Evolutionary conservation across 1,140 invertebrate genomes (phyloP), one percentile per base, ranked within the genome.

Genomic region (Drosophila repletoides): DNA sequence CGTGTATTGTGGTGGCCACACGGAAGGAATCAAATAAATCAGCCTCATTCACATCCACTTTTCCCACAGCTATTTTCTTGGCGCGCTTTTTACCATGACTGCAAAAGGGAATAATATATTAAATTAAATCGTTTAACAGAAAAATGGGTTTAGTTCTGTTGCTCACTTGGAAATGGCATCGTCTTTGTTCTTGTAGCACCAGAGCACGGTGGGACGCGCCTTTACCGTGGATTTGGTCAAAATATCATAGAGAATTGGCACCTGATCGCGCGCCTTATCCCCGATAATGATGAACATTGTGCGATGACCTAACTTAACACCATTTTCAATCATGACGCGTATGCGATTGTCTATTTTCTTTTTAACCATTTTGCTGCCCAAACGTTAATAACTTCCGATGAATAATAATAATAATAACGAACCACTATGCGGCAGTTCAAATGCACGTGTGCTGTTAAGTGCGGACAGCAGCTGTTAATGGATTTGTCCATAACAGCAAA

Each of bases 101-200:
- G 66, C 17, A 48, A 91, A 91, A 63, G 14, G 0, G 10, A 56
- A 31, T 4, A 9, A n/a, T 1, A 33, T 5, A 3, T 22, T 10
- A 29, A 10, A 31, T 1, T 0, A 36, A 7, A 1, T 15, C n/a
- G 3, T 3, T 14, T 4, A 28, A 24, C 1, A 21, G 4, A 40
- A 9, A 19, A 17, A 34, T 10, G 4, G 49, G 2, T 36, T 7
- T 29, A 14, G 3, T 26, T 5, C 6, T 31, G 5, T 4, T 1
- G 73, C 91, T 91, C 91, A 96, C 94, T 95, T 96, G 90, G 95
- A 98, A 76, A 99, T 93, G 48, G 92, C 92, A 88, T 93, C 92
- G 97, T 77, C 97, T 95, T 87, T 99, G 91, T 91, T 99, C 91
- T 99, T 99, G 90, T 99, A 99, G 90, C 98, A 99, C 99, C 99